A percentile compares a stretch with the other conserved stretches of the same genome.
These are phyloP conservation scores for Laspeyria flexula DNA, from an alignment of 2,888 invertebrate species.

Conservation along the genomic window DNA sequence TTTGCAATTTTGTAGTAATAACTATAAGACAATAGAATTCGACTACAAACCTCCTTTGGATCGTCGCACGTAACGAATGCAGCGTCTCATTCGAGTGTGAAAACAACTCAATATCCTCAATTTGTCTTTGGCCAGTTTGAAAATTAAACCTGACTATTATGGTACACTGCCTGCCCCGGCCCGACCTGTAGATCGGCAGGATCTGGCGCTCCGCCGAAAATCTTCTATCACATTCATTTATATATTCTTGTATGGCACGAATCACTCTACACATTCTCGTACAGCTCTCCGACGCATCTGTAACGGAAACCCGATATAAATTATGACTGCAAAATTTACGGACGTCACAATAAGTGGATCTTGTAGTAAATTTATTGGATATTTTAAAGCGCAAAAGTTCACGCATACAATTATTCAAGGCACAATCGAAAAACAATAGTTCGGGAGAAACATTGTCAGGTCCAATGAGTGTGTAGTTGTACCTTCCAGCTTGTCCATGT, in stretches of 20 bases:
- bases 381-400: too few relatives aligned
- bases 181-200: conserved; percentile 95
- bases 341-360: too few relatives aligned
- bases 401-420: too few relatives aligned
- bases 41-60: conserved; percentile 86
- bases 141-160: conserved; percentile 92
- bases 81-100: conserved; percentile 98
- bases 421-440: too few relatives aligned
- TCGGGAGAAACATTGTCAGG: too few relatives aligned
- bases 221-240: conserved; percentile 96
- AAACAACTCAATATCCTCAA: conserved; percentile 96
- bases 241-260: conserved; percentile 97
- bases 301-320: conserved; percentile 47
- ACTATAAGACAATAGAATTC: too few relatives aligned
- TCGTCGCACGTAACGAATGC: conserved; percentile 92
- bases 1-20: too few relatives aligned
- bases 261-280: conserved; percentile 95
- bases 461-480: too few relatives aligned
- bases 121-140: conserved; percentile 94
- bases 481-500: conserved; percentile 87
- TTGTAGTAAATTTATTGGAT: too few relatives aligned
- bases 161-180: conserved; percentile 95
- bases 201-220: conserved; percentile 95
- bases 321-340: too few relatives aligned
- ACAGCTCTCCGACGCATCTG: conserved; percentile 76